Conservation (phyloP, 2,797 vertebrate genomes). For the Pitangus sulphuratus region DNA sequence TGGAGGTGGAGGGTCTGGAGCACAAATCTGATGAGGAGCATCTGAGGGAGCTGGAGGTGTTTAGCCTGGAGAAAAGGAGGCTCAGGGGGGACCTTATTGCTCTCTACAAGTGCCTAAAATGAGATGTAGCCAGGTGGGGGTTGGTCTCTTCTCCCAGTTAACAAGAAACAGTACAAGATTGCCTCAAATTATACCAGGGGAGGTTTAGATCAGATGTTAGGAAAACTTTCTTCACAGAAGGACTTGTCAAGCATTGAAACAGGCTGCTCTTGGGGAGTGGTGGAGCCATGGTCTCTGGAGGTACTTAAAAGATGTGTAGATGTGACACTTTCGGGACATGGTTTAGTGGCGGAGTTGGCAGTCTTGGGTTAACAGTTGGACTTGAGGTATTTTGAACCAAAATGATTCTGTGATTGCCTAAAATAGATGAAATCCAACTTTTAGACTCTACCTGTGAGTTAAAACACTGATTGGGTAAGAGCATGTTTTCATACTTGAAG, state of each 20-base stretch:
- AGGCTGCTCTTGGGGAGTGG: not conserved
- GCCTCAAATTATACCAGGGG: not conserved
- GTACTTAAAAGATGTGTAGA: not conserved
- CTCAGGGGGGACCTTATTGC: fast-evolving
- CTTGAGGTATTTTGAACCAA: not conserved
- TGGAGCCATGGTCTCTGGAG: not conserved
- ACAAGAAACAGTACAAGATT: fast-evolving
- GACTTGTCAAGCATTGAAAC: not conserved
- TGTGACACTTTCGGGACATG: not conserved
- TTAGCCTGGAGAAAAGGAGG: not conserved
- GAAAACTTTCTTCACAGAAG: not conserved
- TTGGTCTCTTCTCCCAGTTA: not conserved
- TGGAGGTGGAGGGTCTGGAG: not conserved
- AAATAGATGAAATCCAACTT: not conserved
- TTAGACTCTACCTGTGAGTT: not conserved
- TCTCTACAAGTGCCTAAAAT: not conserved
- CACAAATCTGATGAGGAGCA: not conserved
- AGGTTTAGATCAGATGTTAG: not conserved
- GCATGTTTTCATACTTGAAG: not conserved
- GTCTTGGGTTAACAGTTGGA: not conserved
- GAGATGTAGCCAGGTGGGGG: not conserved
- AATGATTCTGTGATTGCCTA: not conserved
- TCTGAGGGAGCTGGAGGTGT: not conserved
- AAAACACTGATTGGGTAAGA: not conserved
- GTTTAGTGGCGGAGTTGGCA: fast-evolving